These are phyloP conservation scores for Paramacrobiotus metropolitanus DNA, from an alignment of 1,140 invertebrate genomes.

Conservation along the genomic window DNA sequence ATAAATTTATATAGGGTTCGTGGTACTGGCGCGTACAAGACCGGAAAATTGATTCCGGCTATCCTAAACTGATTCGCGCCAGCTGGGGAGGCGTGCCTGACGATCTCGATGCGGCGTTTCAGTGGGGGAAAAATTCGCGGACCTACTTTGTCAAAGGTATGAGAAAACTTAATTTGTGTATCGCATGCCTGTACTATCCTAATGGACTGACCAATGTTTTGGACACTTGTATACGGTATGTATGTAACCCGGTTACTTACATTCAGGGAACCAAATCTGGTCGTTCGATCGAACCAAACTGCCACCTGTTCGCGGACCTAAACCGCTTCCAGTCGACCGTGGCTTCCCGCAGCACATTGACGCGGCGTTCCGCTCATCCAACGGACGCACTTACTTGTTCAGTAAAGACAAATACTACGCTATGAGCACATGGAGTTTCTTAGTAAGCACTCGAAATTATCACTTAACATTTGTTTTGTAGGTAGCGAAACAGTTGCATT, in stretches of 20 bases:
- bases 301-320: constrained; percentile 64
- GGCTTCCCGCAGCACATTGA: constrained; percentile 63
- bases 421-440: constrained; percentile 72
- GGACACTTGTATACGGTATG: background rate
- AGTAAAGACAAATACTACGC: constrained; percentile 66
- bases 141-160: constrained; percentile 67
- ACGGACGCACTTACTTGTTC: constrained; percentile 88
- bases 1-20: constrained; percentile 34
- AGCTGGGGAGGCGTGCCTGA: constrained; percentile 74
- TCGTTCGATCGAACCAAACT: background rate
- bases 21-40: constrained; percentile 79
- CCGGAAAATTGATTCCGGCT: constrained; percentile 53
- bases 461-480: background rate
- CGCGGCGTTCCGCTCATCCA: constrained; percentile 66
- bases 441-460: constrained; percentile 34
- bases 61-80: constrained; percentile 68
- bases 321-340: constrained; percentile 66
- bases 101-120: constrained; percentile 67
- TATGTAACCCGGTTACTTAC: no score
- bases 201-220: no score
- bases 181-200: no score
- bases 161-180: no score
- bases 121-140: constrained; percentile 87
- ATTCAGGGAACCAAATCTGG: background rate
- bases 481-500: no score